phyloP scores from a whole-genome alignment of 2,888 invertebrate species.

The Zygothrica quintamaculata region DNA sequence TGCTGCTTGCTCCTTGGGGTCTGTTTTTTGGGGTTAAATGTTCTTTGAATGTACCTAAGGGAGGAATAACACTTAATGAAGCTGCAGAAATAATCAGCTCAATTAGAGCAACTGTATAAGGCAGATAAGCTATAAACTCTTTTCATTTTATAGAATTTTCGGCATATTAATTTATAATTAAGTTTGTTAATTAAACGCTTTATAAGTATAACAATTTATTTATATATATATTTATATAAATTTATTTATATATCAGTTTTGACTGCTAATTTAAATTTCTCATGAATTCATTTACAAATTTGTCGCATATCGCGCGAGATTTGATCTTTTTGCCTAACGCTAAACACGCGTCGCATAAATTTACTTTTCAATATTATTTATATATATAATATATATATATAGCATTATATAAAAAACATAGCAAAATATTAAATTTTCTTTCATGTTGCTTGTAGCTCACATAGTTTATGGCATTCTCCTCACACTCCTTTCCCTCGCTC shows the following conservation, averaged over 20 bases:
- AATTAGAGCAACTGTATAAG: conserved; percentile 36
- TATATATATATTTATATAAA: too few relatives aligned
- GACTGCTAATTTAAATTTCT: neutral
- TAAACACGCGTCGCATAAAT: conserved; percentile 33
- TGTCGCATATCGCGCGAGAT: conserved; percentile 29
- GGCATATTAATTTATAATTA: too few relatives aligned
- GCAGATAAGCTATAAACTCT: conserved; percentile 8
- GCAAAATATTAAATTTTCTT: neutral
- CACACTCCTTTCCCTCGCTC: neutral
- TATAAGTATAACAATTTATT: too few relatives aligned
- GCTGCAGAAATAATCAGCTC: conserved; percentile 30
- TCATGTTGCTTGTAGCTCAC: neutral
- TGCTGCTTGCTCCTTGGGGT: neutral
- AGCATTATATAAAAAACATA: too few relatives aligned
- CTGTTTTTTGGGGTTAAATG: conserved; percentile 32
- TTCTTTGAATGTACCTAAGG: conserved; percentile 21
- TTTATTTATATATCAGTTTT: too few relatives aligned
- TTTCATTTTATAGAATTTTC: neutral
- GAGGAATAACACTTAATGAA: conserved; percentile 31
- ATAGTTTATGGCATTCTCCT: neutral
- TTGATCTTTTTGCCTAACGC: conserved; percentile 17
- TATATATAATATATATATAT: neutral
- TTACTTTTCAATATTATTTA: neutral
- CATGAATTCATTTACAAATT: conserved; percentile 29
- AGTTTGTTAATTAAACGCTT: too few relatives aligned